Conservation (phyloP, 1,140 invertebrate genomes). For the Diabrotica virgifera region DNA sequence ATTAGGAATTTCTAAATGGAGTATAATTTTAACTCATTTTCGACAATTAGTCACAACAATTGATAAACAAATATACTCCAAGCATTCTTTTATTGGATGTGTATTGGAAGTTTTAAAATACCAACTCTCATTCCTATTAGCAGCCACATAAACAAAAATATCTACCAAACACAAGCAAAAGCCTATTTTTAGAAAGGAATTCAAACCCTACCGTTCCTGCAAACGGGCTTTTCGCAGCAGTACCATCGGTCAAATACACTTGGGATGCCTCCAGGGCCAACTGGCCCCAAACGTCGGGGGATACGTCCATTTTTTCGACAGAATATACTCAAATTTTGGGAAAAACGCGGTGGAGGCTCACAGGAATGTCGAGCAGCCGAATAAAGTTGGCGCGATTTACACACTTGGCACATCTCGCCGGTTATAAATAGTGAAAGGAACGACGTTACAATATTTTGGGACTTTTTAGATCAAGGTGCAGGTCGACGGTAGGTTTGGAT, state of each 20-base stretch:
- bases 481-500: background rate
- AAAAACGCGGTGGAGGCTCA: too few species aligned
- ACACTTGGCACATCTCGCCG: background rate
- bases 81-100: too few species aligned
- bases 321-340: background rate
- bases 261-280: conserved; percentile 78
- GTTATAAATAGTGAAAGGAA: background rate
- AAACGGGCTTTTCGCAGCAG: conserved; percentile 71
- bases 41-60: too few species aligned
- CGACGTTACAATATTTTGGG: background rate
- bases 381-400: background rate
- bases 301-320: conserved; percentile 55
- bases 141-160: too few species aligned
- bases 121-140: too few species aligned
- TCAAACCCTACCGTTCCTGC: conserved; percentile 66
- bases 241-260: conserved; percentile 77
- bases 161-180: background rate
- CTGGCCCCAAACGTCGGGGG: conserved; percentile 75
- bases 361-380: too few species aligned
- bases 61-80: too few species aligned
- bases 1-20: too few species aligned
- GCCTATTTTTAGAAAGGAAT: background rate
- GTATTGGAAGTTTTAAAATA: too few species aligned
- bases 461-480: background rate
- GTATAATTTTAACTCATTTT: too few species aligned